A percentile compares a stretch with the other conserved stretches of the same genome.
Conservation (phyloP, 1,140 invertebrate genomes). For the Eupeodes corollae region DNA sequence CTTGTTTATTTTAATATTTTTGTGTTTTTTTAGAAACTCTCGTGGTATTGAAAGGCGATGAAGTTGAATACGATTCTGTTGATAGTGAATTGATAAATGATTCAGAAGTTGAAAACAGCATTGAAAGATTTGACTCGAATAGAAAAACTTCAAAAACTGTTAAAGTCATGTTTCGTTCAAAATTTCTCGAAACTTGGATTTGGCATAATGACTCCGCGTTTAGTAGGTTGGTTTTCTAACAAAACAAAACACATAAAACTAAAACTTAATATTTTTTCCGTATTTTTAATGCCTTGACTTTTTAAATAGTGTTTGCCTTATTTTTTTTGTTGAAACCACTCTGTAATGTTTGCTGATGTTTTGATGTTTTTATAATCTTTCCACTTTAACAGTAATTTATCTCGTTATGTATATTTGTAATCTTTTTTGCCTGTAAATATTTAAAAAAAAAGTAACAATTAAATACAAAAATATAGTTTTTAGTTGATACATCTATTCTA, state of each 20-base stretch:
- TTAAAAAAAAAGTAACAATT: no score
- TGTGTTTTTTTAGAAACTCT: neutral
- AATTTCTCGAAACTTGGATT: conserved; percentile 12
- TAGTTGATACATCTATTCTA: no score
- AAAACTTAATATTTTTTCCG: neutral
- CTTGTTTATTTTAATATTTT: neutral
- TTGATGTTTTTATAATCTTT: no score
- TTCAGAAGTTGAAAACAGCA: neutral
- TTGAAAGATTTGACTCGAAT: neutral
- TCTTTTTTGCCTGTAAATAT: neutral
- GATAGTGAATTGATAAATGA: neutral
- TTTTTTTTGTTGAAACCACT: no score
- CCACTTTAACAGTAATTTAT: no score
- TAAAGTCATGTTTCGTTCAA: conserved; percentile 3
- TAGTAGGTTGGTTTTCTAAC: conserved; percentile 1
- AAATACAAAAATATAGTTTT: no score
- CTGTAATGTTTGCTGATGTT: no score
- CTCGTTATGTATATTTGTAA: no score
- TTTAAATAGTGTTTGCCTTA: no score
- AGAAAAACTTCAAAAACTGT: neutral
- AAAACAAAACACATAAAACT: neutral
- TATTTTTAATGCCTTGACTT: no score
- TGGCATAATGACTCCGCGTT: neutral
- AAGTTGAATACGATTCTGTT: neutral
- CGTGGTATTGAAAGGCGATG: neutral